Conservation (phyloP, 2,888 invertebrate species). For the Patella caerulea region DNA sequence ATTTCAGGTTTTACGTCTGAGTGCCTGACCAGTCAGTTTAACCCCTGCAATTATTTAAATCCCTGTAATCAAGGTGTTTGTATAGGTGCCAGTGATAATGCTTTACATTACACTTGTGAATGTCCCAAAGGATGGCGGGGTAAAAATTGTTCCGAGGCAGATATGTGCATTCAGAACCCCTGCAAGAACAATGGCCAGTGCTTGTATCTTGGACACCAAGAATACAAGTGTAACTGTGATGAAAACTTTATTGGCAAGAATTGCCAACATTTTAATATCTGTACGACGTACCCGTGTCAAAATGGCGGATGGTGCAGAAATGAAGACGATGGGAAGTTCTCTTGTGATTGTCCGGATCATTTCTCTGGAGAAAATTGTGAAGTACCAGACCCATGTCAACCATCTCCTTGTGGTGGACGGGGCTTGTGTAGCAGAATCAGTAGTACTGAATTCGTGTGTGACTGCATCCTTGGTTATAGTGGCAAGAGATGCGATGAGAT, state of each 20-base stretch:
- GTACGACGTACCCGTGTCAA: slow-evolving; percentile 42
- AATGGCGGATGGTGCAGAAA: slow-evolving; percentile 51
- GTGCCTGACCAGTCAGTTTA: slow-evolving; percentile 29
- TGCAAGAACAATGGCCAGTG: slow-evolving; percentile 56
- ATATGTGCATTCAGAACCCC: slow-evolving; percentile 45
- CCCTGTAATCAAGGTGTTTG: slow-evolving; percentile 52
- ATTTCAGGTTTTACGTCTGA: slow-evolving; percentile 30
- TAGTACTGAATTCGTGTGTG: slow-evolving; percentile 43
- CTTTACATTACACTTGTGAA: slow-evolving; percentile 46
- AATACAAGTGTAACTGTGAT: slow-evolving; percentile 50
- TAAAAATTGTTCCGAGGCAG: slow-evolving; percentile 48
- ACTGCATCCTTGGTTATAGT: slow-evolving; percentile 54
- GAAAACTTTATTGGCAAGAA: slow-evolving; percentile 39
- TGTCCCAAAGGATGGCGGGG: slow-evolving; percentile 53
- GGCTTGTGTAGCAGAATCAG: slow-evolving; percentile 23
- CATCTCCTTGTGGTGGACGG: slow-evolving; percentile 44
- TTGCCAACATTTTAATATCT: slow-evolving; percentile 48
- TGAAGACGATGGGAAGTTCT: slow-evolving; percentile 40
- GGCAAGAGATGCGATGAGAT: slow-evolving; percentile 49
- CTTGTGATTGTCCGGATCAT: slow-evolving; percentile 50
- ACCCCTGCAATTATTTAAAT: slow-evolving; percentile 47
- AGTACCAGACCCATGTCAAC: slow-evolving; percentile 43
- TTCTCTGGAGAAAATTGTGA: slow-evolving; percentile 45
- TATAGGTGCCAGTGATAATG: slow-evolving; percentile 35
- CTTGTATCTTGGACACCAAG: slow-evolving; percentile 36